Evolutionary conservation across 30 jellyfish, hydroid and myxozoan genomes (phyloP).

Genomic region (Pseudorhiza aurosa): DNA sequence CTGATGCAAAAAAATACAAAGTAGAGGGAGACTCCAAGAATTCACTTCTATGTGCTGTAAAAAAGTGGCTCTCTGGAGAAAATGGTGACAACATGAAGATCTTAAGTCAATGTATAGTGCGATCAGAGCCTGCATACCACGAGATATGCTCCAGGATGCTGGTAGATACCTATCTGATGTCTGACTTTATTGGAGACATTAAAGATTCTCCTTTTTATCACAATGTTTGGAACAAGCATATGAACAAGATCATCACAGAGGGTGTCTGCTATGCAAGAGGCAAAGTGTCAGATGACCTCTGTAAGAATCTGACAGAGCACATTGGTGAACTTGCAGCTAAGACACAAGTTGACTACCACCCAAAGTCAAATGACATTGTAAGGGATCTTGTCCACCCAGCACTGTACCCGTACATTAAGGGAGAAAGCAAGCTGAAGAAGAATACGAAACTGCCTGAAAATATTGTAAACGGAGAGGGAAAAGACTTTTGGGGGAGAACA

Average conservation of each 20-base stretch:
- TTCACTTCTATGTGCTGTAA: background rate
- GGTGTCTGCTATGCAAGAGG: constrained; percentile 76
- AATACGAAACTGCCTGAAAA: constrained; percentile 1
- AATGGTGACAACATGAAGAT: constrained; percentile 15
- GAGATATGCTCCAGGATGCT: constrained; percentile 25
- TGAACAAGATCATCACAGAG: constrained; percentile 51
- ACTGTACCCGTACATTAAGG: constrained; percentile 66
- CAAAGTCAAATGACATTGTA: constrained; percentile 76
- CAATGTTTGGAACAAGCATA: constrained; percentile 53
- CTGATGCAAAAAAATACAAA: constrained; percentile 16
- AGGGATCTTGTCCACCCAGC: constrained; percentile 90
- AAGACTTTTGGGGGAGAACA: constrained; percentile 80
- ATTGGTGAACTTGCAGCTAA: constrained; percentile 59
- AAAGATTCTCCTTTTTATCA: constrained; percentile 49
- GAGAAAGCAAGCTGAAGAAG: constrained; percentile 48
- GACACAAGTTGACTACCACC: constrained; percentile 78
- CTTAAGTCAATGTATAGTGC: constrained; percentile 10
- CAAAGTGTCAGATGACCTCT: constrained; percentile 48
- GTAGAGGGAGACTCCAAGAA: background rate
- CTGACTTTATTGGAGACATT: constrained; percentile 40
- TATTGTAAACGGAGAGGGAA: background rate
- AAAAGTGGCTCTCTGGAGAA: constrained; percentile 24
- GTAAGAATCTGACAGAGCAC: constrained; percentile 31
- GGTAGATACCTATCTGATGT: constrained; percentile 3
- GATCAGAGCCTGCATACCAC: constrained; percentile 17